Conservation (phyloP, 2,113 vertebrate species). For the Etia nguti region DNA sequence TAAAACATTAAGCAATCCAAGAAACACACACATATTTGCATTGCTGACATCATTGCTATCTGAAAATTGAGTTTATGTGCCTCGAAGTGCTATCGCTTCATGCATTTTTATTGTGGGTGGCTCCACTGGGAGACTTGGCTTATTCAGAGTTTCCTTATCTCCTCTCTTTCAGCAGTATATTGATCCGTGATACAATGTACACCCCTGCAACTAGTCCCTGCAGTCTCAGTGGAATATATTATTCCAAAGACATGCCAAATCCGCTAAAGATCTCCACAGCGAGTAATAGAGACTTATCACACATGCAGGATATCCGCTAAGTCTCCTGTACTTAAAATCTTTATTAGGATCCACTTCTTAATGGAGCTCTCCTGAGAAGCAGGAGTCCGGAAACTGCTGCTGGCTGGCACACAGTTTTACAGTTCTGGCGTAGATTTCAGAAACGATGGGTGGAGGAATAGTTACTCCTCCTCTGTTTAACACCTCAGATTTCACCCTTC, state of each 20-base stretch:
- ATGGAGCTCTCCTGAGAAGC: background rate
- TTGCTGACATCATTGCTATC: background rate
- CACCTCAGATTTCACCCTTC: background rate
- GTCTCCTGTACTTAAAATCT: slow-evolving; percentile 7
- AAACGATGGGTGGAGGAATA: background rate
- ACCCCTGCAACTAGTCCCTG: background rate
- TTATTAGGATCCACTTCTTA: slow-evolving; percentile 20
- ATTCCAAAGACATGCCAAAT: background rate
- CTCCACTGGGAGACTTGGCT: background rate
- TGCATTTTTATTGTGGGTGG: background rate
- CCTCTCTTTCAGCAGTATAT: background rate
- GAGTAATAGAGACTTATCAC: slow-evolving; percentile 3
- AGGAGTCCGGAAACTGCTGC: background rate
- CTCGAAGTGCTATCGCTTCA: background rate
- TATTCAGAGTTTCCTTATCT: background rate
- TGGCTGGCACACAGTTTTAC: slow-evolving; percentile 1
- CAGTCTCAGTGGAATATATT: background rate
- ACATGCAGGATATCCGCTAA: slow-evolving; percentile 3
- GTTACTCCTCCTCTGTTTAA: background rate
- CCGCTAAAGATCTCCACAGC: background rate
- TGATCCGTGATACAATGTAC: background rate
- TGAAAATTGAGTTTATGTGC: background rate
- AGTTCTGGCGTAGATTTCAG: background rate
- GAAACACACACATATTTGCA: background rate
- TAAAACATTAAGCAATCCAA: background rate